A percentile compares a stretch with the other conserved stretches of the same genome.
Conservation (phyloP, 1,140 invertebrate species). For the Hylaeus volcanicus region DNA sequence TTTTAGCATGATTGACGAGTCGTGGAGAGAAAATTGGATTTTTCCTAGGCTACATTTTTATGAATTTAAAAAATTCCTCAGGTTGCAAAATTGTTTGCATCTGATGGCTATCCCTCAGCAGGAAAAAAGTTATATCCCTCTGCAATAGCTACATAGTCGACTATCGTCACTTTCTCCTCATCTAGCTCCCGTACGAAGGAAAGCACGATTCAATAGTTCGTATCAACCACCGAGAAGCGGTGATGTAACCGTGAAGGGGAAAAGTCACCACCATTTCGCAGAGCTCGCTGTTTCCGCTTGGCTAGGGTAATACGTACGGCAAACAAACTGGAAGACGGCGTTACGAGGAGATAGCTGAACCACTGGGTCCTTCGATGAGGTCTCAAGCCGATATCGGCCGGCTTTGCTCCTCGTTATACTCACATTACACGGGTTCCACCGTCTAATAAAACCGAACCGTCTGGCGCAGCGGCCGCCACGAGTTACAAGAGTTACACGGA, state of each 20-base stretch:
- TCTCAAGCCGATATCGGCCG: constrained; percentile 1
- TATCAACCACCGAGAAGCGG: not conserved
- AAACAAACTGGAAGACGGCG: constrained; percentile 13
- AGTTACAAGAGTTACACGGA: constrained; percentile 19
- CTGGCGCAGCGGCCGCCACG: constrained; percentile 12
- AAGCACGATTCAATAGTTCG: not conserved
- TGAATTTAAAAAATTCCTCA: no score
- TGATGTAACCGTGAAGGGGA: not conserved
- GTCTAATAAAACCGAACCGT: constrained; percentile 33
- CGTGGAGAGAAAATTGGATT: no score
- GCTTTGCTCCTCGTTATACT: constrained; percentile 13
- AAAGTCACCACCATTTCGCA: not conserved
- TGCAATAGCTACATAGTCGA: no score
- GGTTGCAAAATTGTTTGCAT: no score
- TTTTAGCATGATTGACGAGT: no score
- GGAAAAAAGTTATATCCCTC: no score
- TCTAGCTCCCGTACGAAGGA: not conserved
- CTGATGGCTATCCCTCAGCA: no score
- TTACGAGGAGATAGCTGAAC: constrained; percentile 3
- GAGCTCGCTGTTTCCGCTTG: not conserved
- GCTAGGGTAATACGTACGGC: not conserved
- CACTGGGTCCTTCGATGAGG: not conserved
- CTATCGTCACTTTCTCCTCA: no score
- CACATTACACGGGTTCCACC: constrained; percentile 17
- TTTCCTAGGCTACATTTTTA: no score